phyloP scores from a whole-genome alignment of 2,113 vertebrate genomes.

The Syngnathus typhle region DNA sequence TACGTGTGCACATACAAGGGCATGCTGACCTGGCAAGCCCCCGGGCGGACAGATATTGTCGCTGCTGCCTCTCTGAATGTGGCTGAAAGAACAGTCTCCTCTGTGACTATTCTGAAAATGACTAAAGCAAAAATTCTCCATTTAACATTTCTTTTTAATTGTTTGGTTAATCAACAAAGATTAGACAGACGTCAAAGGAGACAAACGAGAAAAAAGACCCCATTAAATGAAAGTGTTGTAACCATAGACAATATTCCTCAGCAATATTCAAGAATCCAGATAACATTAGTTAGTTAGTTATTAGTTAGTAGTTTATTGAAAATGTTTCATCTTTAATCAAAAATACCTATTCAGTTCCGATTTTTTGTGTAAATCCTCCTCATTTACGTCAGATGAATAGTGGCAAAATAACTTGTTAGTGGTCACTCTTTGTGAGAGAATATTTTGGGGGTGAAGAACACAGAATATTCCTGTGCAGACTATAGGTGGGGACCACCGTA shows the following conservation, averaged over 20 bases:
- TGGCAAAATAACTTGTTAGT: no score
- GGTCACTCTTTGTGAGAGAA: no score
- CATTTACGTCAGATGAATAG: no score
- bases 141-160: background rate
- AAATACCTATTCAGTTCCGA: no score
- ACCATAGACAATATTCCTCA: slow-evolving; percentile 9
- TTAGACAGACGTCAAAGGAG: slow-evolving; percentile 10
- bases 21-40: background rate
- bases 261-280: slow-evolving; percentile 18
- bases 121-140: background rate
- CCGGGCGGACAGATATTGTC: slow-evolving; percentile 17
- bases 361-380: no score
- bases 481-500: no score
- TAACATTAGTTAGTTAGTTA: no score
- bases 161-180: background rate
- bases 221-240: background rate
- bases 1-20: slow-evolving; percentile 5
- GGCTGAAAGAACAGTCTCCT: slow-evolving; percentile 5
- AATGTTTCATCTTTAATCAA: no score
- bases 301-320: no score
- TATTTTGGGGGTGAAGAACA: no score
- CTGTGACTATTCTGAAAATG: slow-evolving; percentile 15
- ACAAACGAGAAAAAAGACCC: slow-evolving; percentile 11
- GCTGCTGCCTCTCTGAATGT: slow-evolving; percentile 3
- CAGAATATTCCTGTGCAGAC: no score